These are phyloP conservation scores for Chorisops tibialis DNA, from an alignment of 2,888 invertebrate genomes.

Conservation along the genomic window DNA sequence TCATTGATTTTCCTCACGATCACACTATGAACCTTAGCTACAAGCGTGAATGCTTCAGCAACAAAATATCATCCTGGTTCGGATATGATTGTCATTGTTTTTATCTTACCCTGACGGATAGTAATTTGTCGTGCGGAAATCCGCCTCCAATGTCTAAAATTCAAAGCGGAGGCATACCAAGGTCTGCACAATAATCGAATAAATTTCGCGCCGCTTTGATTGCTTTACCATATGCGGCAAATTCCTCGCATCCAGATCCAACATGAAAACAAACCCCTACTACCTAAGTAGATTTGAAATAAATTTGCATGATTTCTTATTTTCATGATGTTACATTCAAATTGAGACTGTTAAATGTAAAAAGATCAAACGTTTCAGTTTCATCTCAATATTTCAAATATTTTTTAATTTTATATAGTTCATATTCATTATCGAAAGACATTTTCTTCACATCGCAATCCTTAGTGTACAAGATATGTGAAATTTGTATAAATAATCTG, in stretches of 20 bases:
- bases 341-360: no score
- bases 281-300: conserved; percentile 53
- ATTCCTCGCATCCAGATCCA: conserved; percentile 86
- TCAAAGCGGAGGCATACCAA: conserved; percentile 75
- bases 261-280: conserved; percentile 89
- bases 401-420: conserved; percentile 84
- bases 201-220: conserved; percentile 68
- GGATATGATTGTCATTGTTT: conserved; percentile 74
- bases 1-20: conserved; percentile 51
- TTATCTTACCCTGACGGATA: conserved; percentile 65
- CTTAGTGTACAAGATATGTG: conserved; percentile 55
- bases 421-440: no score
- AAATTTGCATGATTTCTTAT: no score
- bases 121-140: conserved; percentile 74
- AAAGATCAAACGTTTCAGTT: background rate
- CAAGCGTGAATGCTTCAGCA: conserved; percentile 89
- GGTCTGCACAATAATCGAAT: conserved; percentile 66
- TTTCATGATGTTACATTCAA: no score
- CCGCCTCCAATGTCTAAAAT: conserved; percentile 90
- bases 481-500: conserved; percentile 74
- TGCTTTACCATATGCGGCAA: conserved; percentile 76
- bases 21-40: conserved; percentile 82
- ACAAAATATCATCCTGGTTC: conserved; percentile 97
- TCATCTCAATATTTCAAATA: conserved; percentile 46
- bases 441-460: conserved; percentile 68